Evolutionary conservation across 2,888 invertebrate species (phyloP), one percentile per base, ranked within the genome.

Genomic region (Thera britannica): DNA sequence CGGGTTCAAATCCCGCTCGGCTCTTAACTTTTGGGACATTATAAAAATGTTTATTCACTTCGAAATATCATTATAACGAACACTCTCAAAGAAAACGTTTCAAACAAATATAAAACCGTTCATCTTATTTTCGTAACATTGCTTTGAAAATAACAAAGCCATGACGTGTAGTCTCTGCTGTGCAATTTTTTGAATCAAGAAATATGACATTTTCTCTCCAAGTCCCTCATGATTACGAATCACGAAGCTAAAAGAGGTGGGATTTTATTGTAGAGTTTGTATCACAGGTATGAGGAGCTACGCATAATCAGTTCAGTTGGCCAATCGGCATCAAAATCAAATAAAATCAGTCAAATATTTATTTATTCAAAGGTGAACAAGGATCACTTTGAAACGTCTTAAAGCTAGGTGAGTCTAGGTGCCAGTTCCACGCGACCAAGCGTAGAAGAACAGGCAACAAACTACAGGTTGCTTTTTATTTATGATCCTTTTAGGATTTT

Each of bases 121-220:
- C 36, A 12, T 51, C 49, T 6, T 49, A 12, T 49, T 38, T 59
- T 59, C n/a, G 36, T 51, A 9, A 59, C 59, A 51, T 35, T 59
- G 36, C 5, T 58, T 23, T 23, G 23, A 23, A 23, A 23, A 36
- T 48, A 12, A 59, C 64, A 54, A 58, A 64, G 54, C 58, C 58
- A 58, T 36, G 51, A 44, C 58, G 52, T 52, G 35, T 36, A 56
- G 2, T 49, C 38, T 48, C 46, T 36, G 52, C 34, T 60, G 51
- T 61, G 51, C 58, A 65, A 54, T 65, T 61, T 67, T 64, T 65
- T 34, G 58, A 64, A 65, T 65, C 61, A 65, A 65, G 68, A 68
- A 68, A 60, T 61, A 68, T 68, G 68, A 58, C 58, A 58, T 68
- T 65, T 68, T 60, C 34, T 58, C 35, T 34, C 23, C 63, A 48